Evolutionary conservation across 1,140 invertebrate genomes (phyloP).

Genomic region (Stenopsyche tienmushanensis): DNA sequence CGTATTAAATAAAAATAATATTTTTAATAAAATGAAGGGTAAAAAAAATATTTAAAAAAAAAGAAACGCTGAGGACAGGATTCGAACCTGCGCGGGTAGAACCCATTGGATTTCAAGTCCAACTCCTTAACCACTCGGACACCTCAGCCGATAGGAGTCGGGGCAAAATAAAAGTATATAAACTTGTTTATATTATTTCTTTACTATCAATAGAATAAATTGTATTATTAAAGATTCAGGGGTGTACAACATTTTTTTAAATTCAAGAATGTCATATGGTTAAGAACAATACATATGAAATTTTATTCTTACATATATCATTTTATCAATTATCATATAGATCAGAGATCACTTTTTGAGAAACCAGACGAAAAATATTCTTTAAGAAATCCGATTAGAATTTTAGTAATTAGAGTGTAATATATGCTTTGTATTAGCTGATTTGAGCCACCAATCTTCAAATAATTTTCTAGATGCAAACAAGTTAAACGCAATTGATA

Average conservation of each 20-base stretch:
- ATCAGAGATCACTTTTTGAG: no score
- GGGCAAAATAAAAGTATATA: background rate
- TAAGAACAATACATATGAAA: background rate
- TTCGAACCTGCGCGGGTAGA: slow-evolving; percentile 81
- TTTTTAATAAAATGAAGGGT: background rate
- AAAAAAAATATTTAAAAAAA: slow-evolving; percentile 44
- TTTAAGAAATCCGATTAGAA: no score
- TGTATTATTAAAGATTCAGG: background rate
- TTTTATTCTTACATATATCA: no score
- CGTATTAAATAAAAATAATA: background rate
- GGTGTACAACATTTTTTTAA: background rate
- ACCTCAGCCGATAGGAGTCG: slow-evolving; percentile 55
- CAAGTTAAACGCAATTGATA: no score
- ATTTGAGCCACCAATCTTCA: no score
- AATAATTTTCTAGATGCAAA: no score
- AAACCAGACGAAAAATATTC: no score
- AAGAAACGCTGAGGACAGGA: slow-evolving; percentile 71
- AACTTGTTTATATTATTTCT: no score
- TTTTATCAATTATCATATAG: no score
- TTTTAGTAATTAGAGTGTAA: no score
- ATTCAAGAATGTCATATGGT: background rate
- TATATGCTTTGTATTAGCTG: no score
- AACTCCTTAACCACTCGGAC: slow-evolving; percentile 75
- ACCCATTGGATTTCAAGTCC: slow-evolving; percentile 82
- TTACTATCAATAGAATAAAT: background rate